phyloP scores from a whole-genome alignment of 1,140 invertebrate species.

The Riptortus pedestris region DNA sequence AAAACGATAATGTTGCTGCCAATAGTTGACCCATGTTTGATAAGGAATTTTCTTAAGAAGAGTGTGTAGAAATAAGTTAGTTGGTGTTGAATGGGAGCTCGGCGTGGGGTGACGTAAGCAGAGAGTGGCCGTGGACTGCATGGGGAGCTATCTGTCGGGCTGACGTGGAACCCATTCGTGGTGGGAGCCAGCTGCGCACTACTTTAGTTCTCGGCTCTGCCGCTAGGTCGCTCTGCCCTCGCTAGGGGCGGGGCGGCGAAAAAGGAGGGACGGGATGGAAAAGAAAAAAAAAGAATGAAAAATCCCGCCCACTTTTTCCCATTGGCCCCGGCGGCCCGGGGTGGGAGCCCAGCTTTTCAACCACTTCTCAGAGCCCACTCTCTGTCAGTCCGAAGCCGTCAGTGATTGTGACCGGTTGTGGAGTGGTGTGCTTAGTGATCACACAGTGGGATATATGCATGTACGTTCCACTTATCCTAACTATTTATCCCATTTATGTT shows the following conservation, averaged over 20 bases:
- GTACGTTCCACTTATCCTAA: background rate
- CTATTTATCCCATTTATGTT: too few relatives aligned
- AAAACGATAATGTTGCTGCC: too few relatives aligned
- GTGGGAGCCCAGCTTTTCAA: background rate
- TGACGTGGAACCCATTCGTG: background rate
- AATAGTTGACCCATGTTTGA: too few relatives aligned
- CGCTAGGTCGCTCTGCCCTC: background rate
- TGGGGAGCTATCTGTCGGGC: background rate
- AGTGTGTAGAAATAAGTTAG: too few relatives aligned
- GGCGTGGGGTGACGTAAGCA: too few relatives aligned
- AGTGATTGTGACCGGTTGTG: constrained; percentile 11
- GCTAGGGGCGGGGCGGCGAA: background rate
- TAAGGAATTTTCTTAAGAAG: too few relatives aligned
- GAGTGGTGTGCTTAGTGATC: constrained; percentile 11
- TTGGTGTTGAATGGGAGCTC: too few relatives aligned
- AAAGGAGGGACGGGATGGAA: background rate
- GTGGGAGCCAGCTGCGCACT: background rate
- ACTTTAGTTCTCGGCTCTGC: background rate
- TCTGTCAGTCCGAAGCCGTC: constrained; percentile 4
- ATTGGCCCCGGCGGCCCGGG: background rate
- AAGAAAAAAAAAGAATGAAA: too few relatives aligned
- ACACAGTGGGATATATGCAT: background rate
- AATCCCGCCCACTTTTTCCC: background rate
- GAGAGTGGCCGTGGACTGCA: too few relatives aligned
- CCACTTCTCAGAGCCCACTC: background rate